Base-by-base conservation (phyloP, 1,140 invertebrate species). In the Atta colombica region DNA sequence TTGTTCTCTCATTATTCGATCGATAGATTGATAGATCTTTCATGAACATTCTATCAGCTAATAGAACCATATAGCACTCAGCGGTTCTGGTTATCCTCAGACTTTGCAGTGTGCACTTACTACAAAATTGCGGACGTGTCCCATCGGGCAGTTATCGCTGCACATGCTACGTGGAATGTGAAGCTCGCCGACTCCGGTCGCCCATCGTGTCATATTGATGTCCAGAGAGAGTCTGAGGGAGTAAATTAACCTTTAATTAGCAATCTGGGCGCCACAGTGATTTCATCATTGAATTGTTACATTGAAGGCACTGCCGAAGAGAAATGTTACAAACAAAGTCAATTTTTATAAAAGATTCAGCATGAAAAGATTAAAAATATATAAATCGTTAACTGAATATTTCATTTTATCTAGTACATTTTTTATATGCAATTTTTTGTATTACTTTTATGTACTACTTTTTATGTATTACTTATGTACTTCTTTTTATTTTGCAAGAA, bases 71-170 rank as follows among this genome's bases (percentile, higher is more conserved):
- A 61, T 45, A 77, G 55, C 58, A 78, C 60, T 49, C 39, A 49
- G 25, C 25, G 61, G 61, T 63, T 65, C 39, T 77, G 39, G 75
- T 78, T 78, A 78, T 66, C 39, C 61, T 66, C 60, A 66, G 61
- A 78, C 77, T 78, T 78, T 78, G 25, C 49, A 71, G 12, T 71
- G 18, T 75, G 49, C 72, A 87, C 93, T 94, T 93, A 96, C 96
- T 94, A 96, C 94, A 94, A 95, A 96, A 91, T 96, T 96, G 51
- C 96, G 93, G 28, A 97, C 96, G 88, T 96, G 96, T 53, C 97
- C 97, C n/a, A 95, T 92, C 39, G 96, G 95, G 90, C 97, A 97
- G 45, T 96, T 95, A 31, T 96, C 95, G 89, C 96, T 97, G 93
- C 97, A 98, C 14, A 96, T 95, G 60, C 97, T 97, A 58, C 95